phyloP scores from a whole-genome alignment of 2,888 invertebrate genomes.

The Drosophila mimetica region DNA sequence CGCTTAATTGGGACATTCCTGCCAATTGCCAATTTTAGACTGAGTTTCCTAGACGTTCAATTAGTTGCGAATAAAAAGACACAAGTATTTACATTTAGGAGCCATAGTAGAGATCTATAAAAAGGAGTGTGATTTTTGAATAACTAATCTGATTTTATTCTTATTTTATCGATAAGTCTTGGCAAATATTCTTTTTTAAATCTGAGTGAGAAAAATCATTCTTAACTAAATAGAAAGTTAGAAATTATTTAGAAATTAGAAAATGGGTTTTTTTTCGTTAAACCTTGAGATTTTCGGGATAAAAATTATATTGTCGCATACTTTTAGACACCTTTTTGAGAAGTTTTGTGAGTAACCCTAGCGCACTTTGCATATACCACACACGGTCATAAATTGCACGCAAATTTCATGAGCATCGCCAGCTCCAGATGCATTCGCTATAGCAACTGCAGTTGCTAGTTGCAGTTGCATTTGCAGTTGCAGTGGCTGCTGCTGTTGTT shows the following conservation, averaged over 20 bases:
- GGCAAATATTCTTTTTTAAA: too few species aligned
- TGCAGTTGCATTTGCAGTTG: conserved; percentile 50
- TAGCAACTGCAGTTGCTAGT: conserved; percentile 26
- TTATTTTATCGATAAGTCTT: too few species aligned
- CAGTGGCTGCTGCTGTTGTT: conserved; percentile 42
- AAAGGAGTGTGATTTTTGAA: too few species aligned
- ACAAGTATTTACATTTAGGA: not conserved
- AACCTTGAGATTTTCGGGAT: too few species aligned
- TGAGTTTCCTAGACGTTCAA: not conserved
- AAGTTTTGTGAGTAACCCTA: conserved; percentile 27
- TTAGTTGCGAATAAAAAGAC: not conserved
- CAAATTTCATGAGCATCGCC: conserved; percentile 62
- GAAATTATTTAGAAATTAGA: too few species aligned
- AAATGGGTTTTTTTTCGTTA: too few species aligned
- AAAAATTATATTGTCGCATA: too few species aligned
- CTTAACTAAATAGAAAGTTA: too few species aligned
- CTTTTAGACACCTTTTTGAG: too few species aligned
- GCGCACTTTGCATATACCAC: conserved; percentile 52
- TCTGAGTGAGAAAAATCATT: too few species aligned
- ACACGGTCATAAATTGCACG: conserved; percentile 65
- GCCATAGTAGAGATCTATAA: not conserved
- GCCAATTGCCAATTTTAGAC: not conserved
- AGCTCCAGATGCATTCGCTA: conserved; percentile 42
- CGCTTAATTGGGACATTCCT: not conserved
- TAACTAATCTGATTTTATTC: too few species aligned